Percentiles rank a stretch among this genome's conserved stretches.
These are phyloP conservation scores for Sycobia sp. DNA, from an alignment of 1,140 invertebrate genomes.

Conservation along the genomic window DNA sequence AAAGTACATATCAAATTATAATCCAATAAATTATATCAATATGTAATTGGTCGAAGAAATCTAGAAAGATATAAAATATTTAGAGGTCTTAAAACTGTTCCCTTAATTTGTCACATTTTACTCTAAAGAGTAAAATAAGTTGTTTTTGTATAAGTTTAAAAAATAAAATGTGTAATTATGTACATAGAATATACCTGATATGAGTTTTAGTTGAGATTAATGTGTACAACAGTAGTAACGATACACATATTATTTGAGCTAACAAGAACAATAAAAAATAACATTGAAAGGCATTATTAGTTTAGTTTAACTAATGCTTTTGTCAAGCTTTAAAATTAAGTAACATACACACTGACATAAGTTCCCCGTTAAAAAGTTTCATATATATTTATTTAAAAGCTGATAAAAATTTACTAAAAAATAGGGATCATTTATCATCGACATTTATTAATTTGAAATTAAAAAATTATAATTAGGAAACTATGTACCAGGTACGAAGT, in stretches of 20 bases:
- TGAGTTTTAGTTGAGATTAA: slow-evolving; percentile 14
- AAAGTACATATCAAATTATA: slow-evolving; percentile 22
- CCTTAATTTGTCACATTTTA: slow-evolving; percentile 20
- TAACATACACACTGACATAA: slow-evolving; percentile 16
- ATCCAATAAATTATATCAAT: no score
- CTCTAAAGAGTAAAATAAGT: slow-evolving; percentile 31
- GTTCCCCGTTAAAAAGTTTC: slow-evolving; percentile 24
- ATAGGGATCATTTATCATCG: slow-evolving; percentile 5
- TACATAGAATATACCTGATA: slow-evolving; percentile 22
- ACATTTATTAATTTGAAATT: background rate
- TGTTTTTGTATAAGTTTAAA: slow-evolving; percentile 24
- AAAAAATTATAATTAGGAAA: slow-evolving; percentile 23
- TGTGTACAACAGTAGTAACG: background rate
- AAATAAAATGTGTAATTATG: slow-evolving; percentile 30
- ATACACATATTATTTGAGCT: slow-evolving; percentile 3
- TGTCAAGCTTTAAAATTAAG: slow-evolving; percentile 12
- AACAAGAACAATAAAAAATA: background rate
- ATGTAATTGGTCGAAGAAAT: slow-evolving; percentile 12
- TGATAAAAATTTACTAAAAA: slow-evolving; percentile 24
- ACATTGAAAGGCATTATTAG: background rate
- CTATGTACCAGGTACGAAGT: slow-evolving; percentile 28
- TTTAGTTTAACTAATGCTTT: slow-evolving; percentile 2
- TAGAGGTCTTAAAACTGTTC: slow-evolving; percentile 24
- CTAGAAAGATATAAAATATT: slow-evolving; percentile 21
- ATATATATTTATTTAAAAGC: slow-evolving; percentile 11